These are phyloP conservation scores for Epinephelus cyanopodus DNA, from an alignment of 2,113 vertebrate genomes.

Conservation along the genomic window DNA sequence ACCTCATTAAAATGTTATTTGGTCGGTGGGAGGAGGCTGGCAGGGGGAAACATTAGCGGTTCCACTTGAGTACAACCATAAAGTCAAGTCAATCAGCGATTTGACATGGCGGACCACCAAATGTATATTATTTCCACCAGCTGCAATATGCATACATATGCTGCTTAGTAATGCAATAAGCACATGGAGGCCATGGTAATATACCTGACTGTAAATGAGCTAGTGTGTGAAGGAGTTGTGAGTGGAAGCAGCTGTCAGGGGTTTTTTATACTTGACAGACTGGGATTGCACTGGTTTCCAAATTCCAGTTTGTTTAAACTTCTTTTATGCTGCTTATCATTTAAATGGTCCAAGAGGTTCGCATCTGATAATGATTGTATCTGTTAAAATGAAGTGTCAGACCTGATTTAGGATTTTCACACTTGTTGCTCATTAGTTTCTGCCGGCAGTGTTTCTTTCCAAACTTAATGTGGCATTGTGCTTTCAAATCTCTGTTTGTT, in stretches of 20 bases:
- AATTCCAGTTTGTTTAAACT: conserved; percentile 45
- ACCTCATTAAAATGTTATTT: conserved; percentile 81
- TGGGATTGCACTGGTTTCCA: conserved; percentile 23
- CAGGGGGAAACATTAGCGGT: conserved; percentile 62
- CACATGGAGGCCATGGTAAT: conserved; percentile 29
- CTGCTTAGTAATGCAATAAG: conserved; percentile 58
- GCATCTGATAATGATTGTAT: neutral
- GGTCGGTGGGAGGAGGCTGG: conserved; percentile 37
- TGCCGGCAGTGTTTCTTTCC: neutral
- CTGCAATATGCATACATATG: conserved; percentile 44
- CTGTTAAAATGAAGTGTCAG: conserved; percentile 7
- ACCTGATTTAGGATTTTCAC: neutral
- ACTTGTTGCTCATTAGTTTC: neutral
- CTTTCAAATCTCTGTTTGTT: neutral
- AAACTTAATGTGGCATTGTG: too few species aligned
- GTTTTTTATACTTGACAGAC: conserved; percentile 36
- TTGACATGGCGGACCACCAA: conserved; percentile 70
- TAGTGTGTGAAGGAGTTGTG: conserved; percentile 34
- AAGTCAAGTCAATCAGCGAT: conserved; percentile 72
- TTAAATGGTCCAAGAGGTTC: neutral
- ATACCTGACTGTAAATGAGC: conserved; percentile 67
- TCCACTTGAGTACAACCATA: conserved; percentile 68
- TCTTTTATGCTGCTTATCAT: conserved; percentile 15
- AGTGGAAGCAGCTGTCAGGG: conserved; percentile 68
- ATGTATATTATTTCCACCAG: conserved; percentile 63